These are phyloP conservation scores for Crax fasciolata DNA, from an alignment of 2,797 vertebrate genomes.

Conservation along the genomic window DNA sequence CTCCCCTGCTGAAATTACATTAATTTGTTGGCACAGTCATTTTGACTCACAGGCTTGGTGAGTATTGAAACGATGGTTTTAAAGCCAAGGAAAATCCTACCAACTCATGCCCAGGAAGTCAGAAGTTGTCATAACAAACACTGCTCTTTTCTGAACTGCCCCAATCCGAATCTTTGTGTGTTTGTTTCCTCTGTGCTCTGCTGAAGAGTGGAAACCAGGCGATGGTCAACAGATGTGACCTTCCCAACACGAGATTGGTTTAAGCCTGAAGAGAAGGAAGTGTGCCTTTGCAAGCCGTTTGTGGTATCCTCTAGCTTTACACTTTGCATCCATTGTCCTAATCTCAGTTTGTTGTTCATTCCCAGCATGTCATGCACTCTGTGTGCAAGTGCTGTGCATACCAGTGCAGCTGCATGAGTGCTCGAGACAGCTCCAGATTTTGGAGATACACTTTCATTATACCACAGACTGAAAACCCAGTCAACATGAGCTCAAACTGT, in stretches of 20 bases:
- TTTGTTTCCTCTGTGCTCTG: neutral
- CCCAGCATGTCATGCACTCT: accelerated
- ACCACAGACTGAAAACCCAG: neutral
- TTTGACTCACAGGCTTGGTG: neutral
- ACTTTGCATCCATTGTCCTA: neutral
- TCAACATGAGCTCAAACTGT: neutral
- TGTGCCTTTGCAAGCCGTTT: neutral
- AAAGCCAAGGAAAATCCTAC: conserved; percentile 9
- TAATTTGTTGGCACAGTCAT: neutral
- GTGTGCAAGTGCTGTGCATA: neutral
- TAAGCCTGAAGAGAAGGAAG: neutral
- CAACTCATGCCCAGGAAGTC: neutral
- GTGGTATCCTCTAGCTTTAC: neutral
- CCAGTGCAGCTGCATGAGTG: neutral
- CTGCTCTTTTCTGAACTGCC: neutral
- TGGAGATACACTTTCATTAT: neutral
- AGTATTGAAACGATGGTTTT: neutral
- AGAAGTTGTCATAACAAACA: conserved; percentile 46
- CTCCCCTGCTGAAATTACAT: neutral
- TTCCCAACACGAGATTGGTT: neutral
- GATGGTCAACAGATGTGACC: neutral
- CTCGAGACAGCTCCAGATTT: neutral
- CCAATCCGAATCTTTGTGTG: neutral
- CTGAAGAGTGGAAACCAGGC: neutral
- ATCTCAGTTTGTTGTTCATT: neutral